A percentile compares a stretch with the other conserved stretches of the same genome.
Evolutionary conservation across 2,113 vertebrate genomes (phyloP).

Genomic region (Elephas maximus): DNA sequence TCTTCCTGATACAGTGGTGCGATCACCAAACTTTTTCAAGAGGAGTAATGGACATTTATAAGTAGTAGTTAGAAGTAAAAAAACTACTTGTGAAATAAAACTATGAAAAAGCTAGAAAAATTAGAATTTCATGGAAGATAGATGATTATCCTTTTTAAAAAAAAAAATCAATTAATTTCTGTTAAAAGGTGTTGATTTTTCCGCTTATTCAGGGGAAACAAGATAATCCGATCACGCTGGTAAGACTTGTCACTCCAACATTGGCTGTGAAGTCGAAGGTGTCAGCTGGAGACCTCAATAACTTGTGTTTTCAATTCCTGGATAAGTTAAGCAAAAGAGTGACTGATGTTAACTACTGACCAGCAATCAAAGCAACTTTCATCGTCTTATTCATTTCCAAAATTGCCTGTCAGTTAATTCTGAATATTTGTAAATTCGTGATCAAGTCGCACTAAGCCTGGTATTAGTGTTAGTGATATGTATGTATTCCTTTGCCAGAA

Average conservation of each 20-base stretch:
- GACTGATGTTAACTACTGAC: conserved; percentile 37
- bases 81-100: conserved; percentile 57
- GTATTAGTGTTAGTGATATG: neutral
- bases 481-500: conserved; percentile 57
- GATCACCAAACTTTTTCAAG: neutral
- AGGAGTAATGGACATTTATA: neutral
- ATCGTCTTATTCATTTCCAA: conserved; percentile 46
- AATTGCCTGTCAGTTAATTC: conserved; percentile 40
- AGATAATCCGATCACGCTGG: neutral
- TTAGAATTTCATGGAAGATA: conserved; percentile 39
- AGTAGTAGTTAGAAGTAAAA: neutral
- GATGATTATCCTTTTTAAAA: neutral
- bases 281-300: neutral
- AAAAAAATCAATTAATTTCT: neutral
- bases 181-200: neutral
- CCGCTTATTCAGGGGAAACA: conserved; percentile 30
- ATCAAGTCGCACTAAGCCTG: neutral
- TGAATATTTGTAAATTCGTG: neutral
- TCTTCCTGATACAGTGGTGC: neutral
- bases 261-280: neutral
- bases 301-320: neutral
- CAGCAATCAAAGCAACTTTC: conserved; percentile 46
- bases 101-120: conserved; percentile 29
- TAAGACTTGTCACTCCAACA: neutral
- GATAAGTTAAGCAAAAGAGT: conserved; percentile 45